Percentiles rank a stretch among this genome's conserved stretches.
These are phyloP conservation scores for Prunella strophiata DNA, from an alignment of 2,797 vertebrate genomes.

Conservation along the genomic window DNA sequence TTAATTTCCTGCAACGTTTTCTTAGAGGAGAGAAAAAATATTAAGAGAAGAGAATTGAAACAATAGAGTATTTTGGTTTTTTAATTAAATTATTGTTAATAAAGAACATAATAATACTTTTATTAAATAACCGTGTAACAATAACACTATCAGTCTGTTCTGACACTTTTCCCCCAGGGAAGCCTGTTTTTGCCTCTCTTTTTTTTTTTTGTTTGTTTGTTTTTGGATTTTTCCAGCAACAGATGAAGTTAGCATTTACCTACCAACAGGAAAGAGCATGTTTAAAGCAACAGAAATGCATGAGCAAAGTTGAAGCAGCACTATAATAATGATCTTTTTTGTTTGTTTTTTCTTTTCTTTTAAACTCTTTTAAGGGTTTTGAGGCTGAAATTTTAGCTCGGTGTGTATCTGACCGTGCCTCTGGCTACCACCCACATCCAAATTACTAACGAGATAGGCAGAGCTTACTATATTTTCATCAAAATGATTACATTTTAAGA, in stretches of 20 bases:
- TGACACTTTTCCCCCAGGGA: slow-evolving; percentile 76
- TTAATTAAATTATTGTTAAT: slow-evolving; percentile 87
- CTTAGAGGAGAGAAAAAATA: slow-evolving; percentile 83
- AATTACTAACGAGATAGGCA: slow-evolving; percentile 73
- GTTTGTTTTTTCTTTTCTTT: background rate
- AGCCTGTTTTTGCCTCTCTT: slow-evolving; percentile 71
- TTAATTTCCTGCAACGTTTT: slow-evolving; percentile 78
- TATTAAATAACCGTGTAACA: slow-evolving; percentile 80
- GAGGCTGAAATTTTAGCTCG: slow-evolving; percentile 68
- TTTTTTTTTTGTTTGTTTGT: background rate
- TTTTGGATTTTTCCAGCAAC: slow-evolving; percentile 72
- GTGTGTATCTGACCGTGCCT: slow-evolving; percentile 63
- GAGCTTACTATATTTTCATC: slow-evolving; percentile 80
- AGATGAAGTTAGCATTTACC: slow-evolving; percentile 76
- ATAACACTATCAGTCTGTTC: slow-evolving; percentile 82
- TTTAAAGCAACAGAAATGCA: slow-evolving; percentile 78
- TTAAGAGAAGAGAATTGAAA: slow-evolving; percentile 82
- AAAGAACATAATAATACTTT: slow-evolving; percentile 83
- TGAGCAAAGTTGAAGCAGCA: slow-evolving; percentile 77
- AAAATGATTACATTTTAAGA: slow-evolving; percentile 66
- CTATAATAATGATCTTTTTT: slow-evolving; percentile 47
- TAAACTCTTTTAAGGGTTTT: slow-evolving; percentile 50
- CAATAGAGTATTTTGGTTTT: slow-evolving; percentile 85
- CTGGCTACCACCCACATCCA: slow-evolving; percentile 66
- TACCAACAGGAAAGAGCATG: slow-evolving; percentile 79